Evolutionary conservation across 2,888 invertebrate genomes (phyloP).

Genomic region (Pyrrhia umbra): DNA sequence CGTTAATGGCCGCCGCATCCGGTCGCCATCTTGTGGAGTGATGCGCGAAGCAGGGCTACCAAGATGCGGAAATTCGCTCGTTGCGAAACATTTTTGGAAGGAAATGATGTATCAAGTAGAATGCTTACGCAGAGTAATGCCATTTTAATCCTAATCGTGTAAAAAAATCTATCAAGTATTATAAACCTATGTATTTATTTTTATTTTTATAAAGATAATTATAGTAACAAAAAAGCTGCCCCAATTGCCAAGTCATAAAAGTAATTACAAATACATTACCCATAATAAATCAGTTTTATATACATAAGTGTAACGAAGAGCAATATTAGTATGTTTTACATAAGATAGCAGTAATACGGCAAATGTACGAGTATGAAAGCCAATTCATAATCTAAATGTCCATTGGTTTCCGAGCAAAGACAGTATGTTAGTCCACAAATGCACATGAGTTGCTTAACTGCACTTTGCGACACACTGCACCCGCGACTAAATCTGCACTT

Average conservation of each 20-base stretch:
- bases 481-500: conserved; percentile 50
- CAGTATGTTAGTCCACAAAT: conserved; percentile 54
- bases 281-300: no score
- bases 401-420: conserved; percentile 51
- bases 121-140: conserved; percentile 22
- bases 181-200: no score
- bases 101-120: conserved; percentile 54
- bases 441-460: conserved; percentile 61
- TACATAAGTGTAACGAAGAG: neutral
- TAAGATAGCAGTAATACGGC: neutral
- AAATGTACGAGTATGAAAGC: conserved; percentile 28
- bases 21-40: conserved; percentile 71
- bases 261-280: no score
- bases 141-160: conserved; percentile 23
- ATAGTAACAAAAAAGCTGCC: no score
- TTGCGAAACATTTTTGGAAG: conserved; percentile 56
- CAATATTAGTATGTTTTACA: neutral
- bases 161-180: no score
- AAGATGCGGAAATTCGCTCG: conserved; percentile 50
- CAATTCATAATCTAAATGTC: conserved; percentile 50
- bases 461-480: conserved; percentile 48
- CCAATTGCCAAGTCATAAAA: no score
- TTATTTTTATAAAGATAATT: no score
- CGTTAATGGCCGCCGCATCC: conserved; percentile 76
- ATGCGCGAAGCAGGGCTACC: conserved; percentile 46